These are phyloP conservation scores for Papilio polyxenes DNA, from an alignment of 1,140 invertebrate genomes.

Conservation along the genomic window DNA sequence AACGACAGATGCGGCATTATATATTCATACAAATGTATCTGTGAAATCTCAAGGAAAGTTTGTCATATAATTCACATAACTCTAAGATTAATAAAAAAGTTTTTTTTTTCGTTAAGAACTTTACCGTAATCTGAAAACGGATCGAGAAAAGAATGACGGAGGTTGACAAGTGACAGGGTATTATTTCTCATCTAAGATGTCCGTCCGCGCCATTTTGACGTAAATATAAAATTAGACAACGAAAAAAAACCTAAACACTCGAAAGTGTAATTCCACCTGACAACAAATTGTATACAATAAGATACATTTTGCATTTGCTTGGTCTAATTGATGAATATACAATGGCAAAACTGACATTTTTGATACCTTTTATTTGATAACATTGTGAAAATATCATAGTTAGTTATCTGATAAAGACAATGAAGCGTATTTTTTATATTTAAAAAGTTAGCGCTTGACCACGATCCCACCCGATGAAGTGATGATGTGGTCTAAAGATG, in stretches of 20 bases:
- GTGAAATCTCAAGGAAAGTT: too few relatives aligned
- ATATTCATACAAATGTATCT: too few relatives aligned
- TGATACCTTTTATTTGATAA: too few relatives aligned
- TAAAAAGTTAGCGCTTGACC: too few relatives aligned
- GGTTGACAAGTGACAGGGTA: constrained; percentile 10
- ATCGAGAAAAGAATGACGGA: constrained; percentile 18
- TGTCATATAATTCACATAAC: not conserved
- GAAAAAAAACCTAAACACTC: constrained; percentile 35
- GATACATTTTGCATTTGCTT: constrained; percentile 39
- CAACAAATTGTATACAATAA: constrained; percentile 53
- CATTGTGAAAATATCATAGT: too few relatives aligned
- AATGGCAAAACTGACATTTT: not conserved
- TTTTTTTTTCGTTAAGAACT: not conserved
- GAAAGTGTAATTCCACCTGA: constrained; percentile 41
- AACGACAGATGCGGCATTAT: too few relatives aligned
- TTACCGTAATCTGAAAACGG: not conserved
- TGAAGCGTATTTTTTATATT: too few relatives aligned
- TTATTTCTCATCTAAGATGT: not conserved
- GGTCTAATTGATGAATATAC: not conserved
- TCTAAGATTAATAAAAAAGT: constrained; percentile 10
- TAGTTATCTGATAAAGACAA: too few relatives aligned
- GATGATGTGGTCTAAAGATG: too few relatives aligned
- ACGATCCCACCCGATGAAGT: too few relatives aligned
- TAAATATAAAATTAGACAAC: constrained; percentile 12
- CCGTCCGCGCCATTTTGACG: constrained; percentile 6